Conservation (phyloP, 2,113 vertebrate genomes). For the Chaetodon auriga region DNA sequence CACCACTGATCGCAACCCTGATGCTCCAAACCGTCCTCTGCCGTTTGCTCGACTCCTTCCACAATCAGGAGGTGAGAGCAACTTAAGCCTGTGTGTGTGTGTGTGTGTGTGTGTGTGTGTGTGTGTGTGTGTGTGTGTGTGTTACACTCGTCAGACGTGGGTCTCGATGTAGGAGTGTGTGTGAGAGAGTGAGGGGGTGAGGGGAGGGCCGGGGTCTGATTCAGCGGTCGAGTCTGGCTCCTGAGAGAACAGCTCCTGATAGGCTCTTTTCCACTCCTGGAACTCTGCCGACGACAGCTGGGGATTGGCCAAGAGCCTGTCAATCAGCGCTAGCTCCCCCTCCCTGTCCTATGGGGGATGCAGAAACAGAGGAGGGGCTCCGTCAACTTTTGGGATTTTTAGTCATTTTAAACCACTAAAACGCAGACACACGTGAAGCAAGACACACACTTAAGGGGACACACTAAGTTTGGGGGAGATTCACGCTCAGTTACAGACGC, state of each 20-base stretch:
- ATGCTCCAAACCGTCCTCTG: conserved; percentile 20
- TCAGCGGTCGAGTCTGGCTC: conserved; percentile 83
- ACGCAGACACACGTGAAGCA: conserved; percentile 72
- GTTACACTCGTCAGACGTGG: conserved; percentile 88
- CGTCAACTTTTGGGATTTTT: conserved; percentile 37
- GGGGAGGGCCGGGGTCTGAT: conserved; percentile 85
- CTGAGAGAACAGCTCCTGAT: conserved; percentile 94
- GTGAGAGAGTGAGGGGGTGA: conserved; percentile 90
- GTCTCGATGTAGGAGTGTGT: conserved; percentile 99
- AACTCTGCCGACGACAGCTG: conserved; percentile 96
- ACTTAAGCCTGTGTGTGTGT: conserved; percentile 4
- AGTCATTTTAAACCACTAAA: conserved; percentile 16
- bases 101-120: conserved; percentile 91
- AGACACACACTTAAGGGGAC: conserved; percentile 63
- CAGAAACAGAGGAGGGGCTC: conserved; percentile 81
- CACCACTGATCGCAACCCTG: conserved; percentile 8
- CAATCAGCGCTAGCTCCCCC: conserved; percentile 97
- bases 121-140: conserved; percentile 83
- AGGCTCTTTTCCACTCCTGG: conserved; percentile 97
- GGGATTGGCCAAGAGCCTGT: conserved; percentile 95
- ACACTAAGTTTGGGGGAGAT: conserved; percentile 52
- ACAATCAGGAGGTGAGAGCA: conserved; percentile 3
- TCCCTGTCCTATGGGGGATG: conserved; percentile 93
- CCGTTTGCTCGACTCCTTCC: conserved; percentile 19
- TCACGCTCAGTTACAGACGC: background rate